Evolutionary conservation across 2,113 vertebrate genomes (phyloP).

Genomic region (Redunca redunca): DNA sequence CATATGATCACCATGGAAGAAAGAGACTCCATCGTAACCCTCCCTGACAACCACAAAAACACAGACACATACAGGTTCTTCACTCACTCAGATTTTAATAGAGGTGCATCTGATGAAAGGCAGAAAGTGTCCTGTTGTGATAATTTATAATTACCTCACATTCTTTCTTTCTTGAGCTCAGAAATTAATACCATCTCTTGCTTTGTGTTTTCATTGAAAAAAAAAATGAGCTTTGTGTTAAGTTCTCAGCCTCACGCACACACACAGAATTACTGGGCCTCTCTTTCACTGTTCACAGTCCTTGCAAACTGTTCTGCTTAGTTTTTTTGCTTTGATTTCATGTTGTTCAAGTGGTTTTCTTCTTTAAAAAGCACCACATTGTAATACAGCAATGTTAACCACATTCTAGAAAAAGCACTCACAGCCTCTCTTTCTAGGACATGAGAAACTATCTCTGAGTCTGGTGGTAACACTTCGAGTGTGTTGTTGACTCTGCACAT

Average conservation of each 20-base stretch:
- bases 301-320: background rate
- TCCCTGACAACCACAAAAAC: no score
- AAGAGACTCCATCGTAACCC: no score
- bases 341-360: no score
- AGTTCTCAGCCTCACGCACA: background rate
- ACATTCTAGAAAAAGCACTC: background rate
- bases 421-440: background rate
- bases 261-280: no score
- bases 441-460: background rate
- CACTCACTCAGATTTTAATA: no score
- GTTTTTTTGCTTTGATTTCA: background rate
- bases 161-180: background rate
- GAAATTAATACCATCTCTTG: background rate
- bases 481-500: background rate
- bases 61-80: no score
- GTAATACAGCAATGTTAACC: background rate
- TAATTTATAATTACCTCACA: background rate
- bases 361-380: background rate
- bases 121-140: no score
- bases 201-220: background rate
- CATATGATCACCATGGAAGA: no score
- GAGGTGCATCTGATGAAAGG: no score
- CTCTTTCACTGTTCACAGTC: background rate
- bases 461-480: accelerated
- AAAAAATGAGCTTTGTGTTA: no score